Evolutionary conservation across 2,888 invertebrate genomes (phyloP), one percentile per base, ranked within the genome.

Genomic region (Corbicula japonica): DNA sequence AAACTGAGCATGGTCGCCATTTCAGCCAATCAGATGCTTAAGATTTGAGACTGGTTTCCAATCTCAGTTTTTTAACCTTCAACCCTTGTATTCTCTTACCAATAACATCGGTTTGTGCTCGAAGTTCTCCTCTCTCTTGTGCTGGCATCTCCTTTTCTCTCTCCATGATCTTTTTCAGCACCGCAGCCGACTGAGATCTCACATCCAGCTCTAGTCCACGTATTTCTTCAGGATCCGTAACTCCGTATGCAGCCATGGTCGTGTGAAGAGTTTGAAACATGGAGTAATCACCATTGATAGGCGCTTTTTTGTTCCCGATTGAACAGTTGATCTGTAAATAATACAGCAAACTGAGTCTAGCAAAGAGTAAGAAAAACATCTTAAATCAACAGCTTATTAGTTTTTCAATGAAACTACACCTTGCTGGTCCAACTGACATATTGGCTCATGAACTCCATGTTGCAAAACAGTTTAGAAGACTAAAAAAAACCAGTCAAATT

Each of bases 31-130:
- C n/a, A n/a, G n/a, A n/a, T n/a, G n/a, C n/a, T n/a, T n/a, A n/a
- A n/a, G n/a, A n/a, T n/a, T n/a, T n/a, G n/a, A n/a, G n/a, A n/a
- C n/a, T n/a, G n/a, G n/a, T n/a, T n/a, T n/a, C n/a, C n/a, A n/a
- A n/a, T n/a, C n/a, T n/a, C n/a, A n/a, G n/a, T n/a, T n/a, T n/a
- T n/a, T n/a, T n/a, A n/a, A n/a, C n/a, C n/a, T n/a, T n/a, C n/a
- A n/a, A n/a, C n/a, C n/a, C n/a, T n/a, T n/a, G n/a, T n/a, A n/a
- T n/a, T n/a, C n/a, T n/a, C n/a, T n/a, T n/a, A n/a, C 88, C 88
- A 10, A 88, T 80, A 3, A 87, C 34, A 32, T 88, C 88, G 3
- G 88, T 88, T 38, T 88, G 86, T 5, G 82, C 84, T 2, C 77
- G 71, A n/a, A 56, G 23, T 5, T 80, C 72, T 0, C 84, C 86